Evolutionary conservation across 2,888 invertebrate genomes (phyloP).

Genomic region (Spilarctia lutea): DNA sequence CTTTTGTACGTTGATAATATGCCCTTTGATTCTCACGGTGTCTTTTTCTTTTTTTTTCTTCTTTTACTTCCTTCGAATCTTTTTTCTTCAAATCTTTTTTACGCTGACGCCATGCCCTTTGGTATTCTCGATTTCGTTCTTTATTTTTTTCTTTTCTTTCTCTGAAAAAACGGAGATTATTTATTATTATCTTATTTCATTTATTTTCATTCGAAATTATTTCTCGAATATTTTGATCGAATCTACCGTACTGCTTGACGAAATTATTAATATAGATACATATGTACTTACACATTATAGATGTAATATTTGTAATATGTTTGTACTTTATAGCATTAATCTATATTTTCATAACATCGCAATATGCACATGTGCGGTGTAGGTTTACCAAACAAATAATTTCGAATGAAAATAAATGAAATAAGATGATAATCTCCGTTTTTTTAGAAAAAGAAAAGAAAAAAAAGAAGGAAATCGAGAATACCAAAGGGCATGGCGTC

Average conservation of each 20-base stretch:
- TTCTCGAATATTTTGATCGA: not conserved
- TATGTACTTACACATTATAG: too few relatives aligned
- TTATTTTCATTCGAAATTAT: constrained; percentile 1
- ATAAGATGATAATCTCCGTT: constrained; percentile 29
- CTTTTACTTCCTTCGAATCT: constrained; percentile 10
- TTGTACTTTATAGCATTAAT: too few relatives aligned
- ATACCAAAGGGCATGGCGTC: constrained; percentile 26
- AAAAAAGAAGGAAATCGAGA: constrained; percentile 13
- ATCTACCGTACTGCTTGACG: too few relatives aligned
- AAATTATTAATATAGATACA: too few relatives aligned
- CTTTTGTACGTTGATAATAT: constrained; percentile 33
- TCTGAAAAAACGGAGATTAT: constrained; percentile 33
- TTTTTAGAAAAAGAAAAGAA: constrained; percentile 22
- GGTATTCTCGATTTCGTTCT: constrained; percentile 18
- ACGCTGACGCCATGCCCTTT: constrained; percentile 27
- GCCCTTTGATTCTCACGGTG: constrained; percentile 26
- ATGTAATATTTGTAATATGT: too few relatives aligned
- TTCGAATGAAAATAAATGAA: constrained; percentile 12
- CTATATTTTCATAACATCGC: too few relatives aligned
- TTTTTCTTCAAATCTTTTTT: constrained; percentile 16
- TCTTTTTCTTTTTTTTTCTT: constrained; percentile 21
- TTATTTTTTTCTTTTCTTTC: constrained; percentile 3
- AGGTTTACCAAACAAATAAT: too few relatives aligned
- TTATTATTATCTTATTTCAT: constrained; percentile 25
- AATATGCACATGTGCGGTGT: too few relatives aligned